Evolutionary conservation across 2,797 vertebrate genomes (phyloP), one percentile per base, ranked within the genome.

Genomic region (Thripadectes ignobilis): DNA sequence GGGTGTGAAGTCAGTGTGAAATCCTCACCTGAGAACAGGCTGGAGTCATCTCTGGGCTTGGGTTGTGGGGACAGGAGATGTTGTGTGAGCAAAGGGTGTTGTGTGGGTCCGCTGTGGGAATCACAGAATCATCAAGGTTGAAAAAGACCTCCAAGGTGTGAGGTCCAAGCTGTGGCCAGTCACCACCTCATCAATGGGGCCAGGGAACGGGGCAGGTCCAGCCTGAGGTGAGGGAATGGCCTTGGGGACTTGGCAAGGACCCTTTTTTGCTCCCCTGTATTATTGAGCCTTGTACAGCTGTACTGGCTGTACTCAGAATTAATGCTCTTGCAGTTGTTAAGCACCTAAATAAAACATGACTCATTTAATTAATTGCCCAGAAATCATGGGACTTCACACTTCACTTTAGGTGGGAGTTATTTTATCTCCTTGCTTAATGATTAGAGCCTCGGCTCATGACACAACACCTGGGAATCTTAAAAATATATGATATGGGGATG

Each of bases 341-440:
- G 58, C 41, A 29, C 58, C 69, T 67, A 26, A 92, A 75, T 87
- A 81, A 89, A 86, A 71, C 29, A 34, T 78, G 78, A 87, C 49
- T 94, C 69, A 66, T 24, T 75, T 54, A 61, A 67, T 68, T 63
- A 85, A 77, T 85, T 52, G 16, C 26, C 0, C 66, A 66, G 85
- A 83, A 83, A 73, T 79, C 55, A 39, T 49, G 88, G 26, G 83
- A 55, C 67, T 79, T 68, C 52, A 76, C 46, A 17, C 59, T 75
- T 55, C 16, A 27, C 36, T 82, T 54, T 59, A 57, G 48, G 30
- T n/a, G 78, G 54, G 85, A 72, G 62, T 82, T 72, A 45, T n/a
- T 89, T 48, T 46, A 48, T 61, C 74, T 61, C 63, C 41, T 38
- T 68, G n/a, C 71, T 65, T 72, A 57, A 45, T 68, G 36, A 48